These are phyloP conservation scores for Electrona antarctica DNA, from an alignment of 2,113 vertebrate species.

Conservation along the genomic window DNA sequence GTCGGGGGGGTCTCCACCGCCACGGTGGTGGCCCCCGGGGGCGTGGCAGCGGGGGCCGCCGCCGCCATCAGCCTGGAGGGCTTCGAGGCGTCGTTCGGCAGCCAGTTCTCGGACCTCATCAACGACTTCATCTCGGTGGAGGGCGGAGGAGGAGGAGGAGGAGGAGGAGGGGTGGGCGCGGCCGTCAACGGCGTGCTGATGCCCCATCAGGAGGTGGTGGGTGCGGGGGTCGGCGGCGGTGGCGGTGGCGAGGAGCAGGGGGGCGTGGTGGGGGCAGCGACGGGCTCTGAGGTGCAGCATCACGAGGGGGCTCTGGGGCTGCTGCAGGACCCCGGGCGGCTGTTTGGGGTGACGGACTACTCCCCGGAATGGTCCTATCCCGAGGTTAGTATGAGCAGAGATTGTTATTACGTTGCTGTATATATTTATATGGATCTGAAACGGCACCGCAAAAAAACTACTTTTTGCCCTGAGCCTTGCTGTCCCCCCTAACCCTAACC, in stretches of 20 bases:
- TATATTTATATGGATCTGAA: conserved; percentile 40
- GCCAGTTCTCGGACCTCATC: conserved; percentile 99
- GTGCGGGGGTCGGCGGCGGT: no score
- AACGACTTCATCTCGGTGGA: conserved; percentile 98
- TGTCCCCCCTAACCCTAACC: no score
- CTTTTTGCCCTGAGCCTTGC: no score
- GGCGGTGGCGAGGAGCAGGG: conserved; percentile 80
- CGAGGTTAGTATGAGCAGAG: conserved; percentile 85
- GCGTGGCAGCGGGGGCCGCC: conserved; percentile 70
- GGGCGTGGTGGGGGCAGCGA: conserved; percentile 54
- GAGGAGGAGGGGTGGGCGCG: conserved; percentile 70
- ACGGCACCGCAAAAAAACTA: no score
- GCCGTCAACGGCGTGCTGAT: conserved; percentile 70
- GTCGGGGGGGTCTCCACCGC: conserved; percentile 24
- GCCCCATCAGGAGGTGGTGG: conserved; percentile 61
- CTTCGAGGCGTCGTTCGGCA: conserved; percentile 97
- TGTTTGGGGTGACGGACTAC: conserved; percentile 98
- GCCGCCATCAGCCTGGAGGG: conserved; percentile 92
- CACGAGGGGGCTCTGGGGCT: conserved; percentile 90
- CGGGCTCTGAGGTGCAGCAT: conserved; percentile 87
- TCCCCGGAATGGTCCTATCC: conserved; percentile 99
- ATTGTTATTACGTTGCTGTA: conserved; percentile 25
- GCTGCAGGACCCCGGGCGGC: conserved; percentile 91
- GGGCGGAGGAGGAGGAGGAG: conserved; percentile 78
- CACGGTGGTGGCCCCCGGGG: conserved; percentile 49